Percentiles rank a stretch among this genome's conserved stretches.
These are phyloP conservation scores for Cephus rjabovi DNA, from an alignment of 2,888 invertebrate genomes.

Conservation along the genomic window DNA sequence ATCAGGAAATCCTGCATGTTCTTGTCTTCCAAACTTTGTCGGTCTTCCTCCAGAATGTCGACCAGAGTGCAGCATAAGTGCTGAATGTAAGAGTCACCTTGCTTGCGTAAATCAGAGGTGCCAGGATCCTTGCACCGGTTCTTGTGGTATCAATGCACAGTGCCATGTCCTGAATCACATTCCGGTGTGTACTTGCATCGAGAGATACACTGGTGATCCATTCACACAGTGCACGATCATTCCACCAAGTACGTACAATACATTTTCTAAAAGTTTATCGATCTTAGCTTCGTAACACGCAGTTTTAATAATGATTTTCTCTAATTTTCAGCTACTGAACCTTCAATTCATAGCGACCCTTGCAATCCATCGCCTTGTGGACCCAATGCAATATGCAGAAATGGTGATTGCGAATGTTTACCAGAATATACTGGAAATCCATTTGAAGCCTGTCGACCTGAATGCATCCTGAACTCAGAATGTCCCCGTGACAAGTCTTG, in stretches of 20 bases:
- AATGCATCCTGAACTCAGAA: slow-evolving; percentile 84
- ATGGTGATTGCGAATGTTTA: slow-evolving; percentile 79
- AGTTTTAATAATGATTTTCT: not conserved
- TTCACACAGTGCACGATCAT: slow-evolving; percentile 78
- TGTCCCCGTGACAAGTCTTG: slow-evolving; percentile 84
- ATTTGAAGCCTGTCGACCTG: slow-evolving; percentile 79
- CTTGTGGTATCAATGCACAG: slow-evolving; percentile 83
- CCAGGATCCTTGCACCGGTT: slow-evolving; percentile 85
- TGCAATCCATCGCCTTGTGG: slow-evolving; percentile 81
- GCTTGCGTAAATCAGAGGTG: slow-evolving; percentile 85
- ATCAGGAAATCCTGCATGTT: slow-evolving; percentile 81
- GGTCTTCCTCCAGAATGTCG: slow-evolving; percentile 85
- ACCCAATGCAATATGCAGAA: slow-evolving; percentile 78
- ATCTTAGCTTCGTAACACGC: not conserved
- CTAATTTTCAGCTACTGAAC: slow-evolving; percentile 35
- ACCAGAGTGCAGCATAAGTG: slow-evolving; percentile 83
- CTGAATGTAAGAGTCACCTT: slow-evolving; percentile 81
- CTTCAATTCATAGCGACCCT: slow-evolving; percentile 66
- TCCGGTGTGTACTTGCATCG: slow-evolving; percentile 83
- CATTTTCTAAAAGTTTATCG: not conserved
- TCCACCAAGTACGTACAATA: slow-evolving; percentile 58
- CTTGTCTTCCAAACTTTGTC: slow-evolving; percentile 81
- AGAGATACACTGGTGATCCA: slow-evolving; percentile 84
- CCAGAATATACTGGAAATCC: slow-evolving; percentile 80
- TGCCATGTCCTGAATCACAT: slow-evolving; percentile 85